Conservation (phyloP, 2,113 vertebrate species). For the Oriolus oriolus region DNA sequence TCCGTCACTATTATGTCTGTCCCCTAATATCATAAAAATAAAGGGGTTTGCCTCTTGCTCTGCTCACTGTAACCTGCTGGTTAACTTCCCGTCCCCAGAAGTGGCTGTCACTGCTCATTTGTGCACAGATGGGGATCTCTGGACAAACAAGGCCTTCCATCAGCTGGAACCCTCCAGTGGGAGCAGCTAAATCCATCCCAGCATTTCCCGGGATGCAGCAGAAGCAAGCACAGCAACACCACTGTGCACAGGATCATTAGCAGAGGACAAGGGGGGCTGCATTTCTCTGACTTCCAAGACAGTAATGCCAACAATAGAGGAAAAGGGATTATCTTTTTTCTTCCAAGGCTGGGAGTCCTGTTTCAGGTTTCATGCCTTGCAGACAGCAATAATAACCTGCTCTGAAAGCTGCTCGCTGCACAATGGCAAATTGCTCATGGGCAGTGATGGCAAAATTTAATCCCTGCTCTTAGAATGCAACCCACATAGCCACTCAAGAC, state of each 20-base stretch:
- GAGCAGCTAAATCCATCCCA: not conserved
- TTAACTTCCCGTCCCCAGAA: not conserved
- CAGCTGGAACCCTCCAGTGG: not conserved
- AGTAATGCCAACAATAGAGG: not conserved
- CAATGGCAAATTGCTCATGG: constrained; percentile 63
- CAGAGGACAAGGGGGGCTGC: not conserved
- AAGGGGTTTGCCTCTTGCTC: not conserved
- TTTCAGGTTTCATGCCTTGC: constrained; percentile 33
- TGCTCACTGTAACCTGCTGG: not conserved
- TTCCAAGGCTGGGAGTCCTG: constrained; percentile 16
- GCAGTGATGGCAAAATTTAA: constrained; percentile 61
- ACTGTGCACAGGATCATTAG: not conserved
- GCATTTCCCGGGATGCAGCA: not conserved
- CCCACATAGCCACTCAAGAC: constrained; percentile 58
- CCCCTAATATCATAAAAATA: not conserved
- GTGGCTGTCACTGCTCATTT: not conserved
- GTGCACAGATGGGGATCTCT: not conserved
- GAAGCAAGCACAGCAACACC: not conserved
- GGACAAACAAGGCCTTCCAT: not conserved
- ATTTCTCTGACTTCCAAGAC: not conserved
- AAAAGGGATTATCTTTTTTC: constrained; percentile 34
- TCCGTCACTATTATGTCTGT: not conserved
- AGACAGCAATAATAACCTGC: constrained; percentile 52
- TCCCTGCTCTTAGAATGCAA: constrained; percentile 59
- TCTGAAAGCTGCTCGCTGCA: constrained; percentile 16